Evolutionary conservation across 2,113 vertebrate species (phyloP).

Genomic region (Petrocephalus zakoni): DNA sequence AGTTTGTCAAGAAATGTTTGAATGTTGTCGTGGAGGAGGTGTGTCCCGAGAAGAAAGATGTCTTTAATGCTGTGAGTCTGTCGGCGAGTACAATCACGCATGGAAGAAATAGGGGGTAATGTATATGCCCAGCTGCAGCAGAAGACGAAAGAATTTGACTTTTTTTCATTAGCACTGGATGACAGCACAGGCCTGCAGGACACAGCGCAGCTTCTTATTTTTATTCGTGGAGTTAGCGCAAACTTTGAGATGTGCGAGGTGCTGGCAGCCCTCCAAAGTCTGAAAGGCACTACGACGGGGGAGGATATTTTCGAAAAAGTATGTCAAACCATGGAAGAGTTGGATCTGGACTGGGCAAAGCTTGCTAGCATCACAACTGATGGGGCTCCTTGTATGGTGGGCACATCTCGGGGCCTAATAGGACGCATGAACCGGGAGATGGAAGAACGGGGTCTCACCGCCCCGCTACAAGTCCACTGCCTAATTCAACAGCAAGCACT

Average conservation of each 20-base stretch:
- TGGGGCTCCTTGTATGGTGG: conserved; percentile 9
- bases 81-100: conserved; percentile 20
- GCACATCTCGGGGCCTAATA: not conserved
- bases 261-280: conserved; percentile 30
- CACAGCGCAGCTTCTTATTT: conserved; percentile 35
- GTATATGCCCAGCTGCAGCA: conserved; percentile 10
- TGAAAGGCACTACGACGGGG: conserved; percentile 18
- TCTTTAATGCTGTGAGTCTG: conserved; percentile 18
- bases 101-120: conserved; percentile 24
- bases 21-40: conserved; percentile 8
- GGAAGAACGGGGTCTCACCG: not conserved
- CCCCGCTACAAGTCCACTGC: not conserved
- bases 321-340: conserved; percentile 10
- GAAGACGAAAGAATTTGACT: conserved; percentile 16
- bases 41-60: conserved; percentile 16
- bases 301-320: conserved; percentile 20
- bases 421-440: conserved; percentile 15
- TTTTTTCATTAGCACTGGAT: conserved; percentile 29
- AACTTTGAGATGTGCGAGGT: conserved; percentile 19
- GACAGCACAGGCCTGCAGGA: conserved; percentile 32
- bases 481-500: conserved; percentile 20
- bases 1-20: conserved; percentile 17
- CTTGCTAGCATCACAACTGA: conserved; percentile 16
- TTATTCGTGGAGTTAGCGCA: conserved; percentile 23
- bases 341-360: conserved; percentile 23